Base-by-base conservation (phyloP, 2,797 vertebrate species). In the Gastrophryne carolinensis region DNA sequence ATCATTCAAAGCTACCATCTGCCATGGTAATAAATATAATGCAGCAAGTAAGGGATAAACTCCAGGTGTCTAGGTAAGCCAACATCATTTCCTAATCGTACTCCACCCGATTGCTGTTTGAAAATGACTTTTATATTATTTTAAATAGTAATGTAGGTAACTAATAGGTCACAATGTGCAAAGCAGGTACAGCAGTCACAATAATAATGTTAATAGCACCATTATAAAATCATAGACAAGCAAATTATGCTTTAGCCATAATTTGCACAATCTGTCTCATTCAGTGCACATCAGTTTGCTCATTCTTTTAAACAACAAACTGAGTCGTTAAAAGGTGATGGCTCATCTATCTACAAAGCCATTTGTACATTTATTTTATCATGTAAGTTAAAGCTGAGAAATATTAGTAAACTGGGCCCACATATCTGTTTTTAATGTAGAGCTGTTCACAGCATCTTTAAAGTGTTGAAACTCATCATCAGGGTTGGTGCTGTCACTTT, bases 401-500 rank as follows among this genome's bases (percentile, higher is more conserved):
- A 13, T 29, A 39, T 39, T 12, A 54, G 10, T 50, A n/a, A 54
- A 15, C 24, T 54, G 34, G 65, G 65, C 65, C 65, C 11, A 39
- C 5, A 2, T 8, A 17, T 29, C 8, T 29, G n/a, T 54, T 23
- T 53, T 17, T 7, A 27, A 2, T n/a, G n/a, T 39, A 27, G n/a
- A 64, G 12, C n/a, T 29, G 62, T 21, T 17, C 4, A 10, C 39
- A 19, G 54, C 8, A 39, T 54, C 34, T 56, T 54, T 17, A 54
- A 68, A 19, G 23, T 56, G 17, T 68, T 35, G 19, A 13, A 27
- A 29, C 30, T 41, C 30, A 56, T 63, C 66, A 56, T 70, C 49
- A 63, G 62, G n/a, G 39, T 70, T 5, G 47, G 13, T 39, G 15
- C 17, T 70, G 47, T 34, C 57, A 71, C 74, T 64, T 64, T 65